phyloP scores from a whole-genome alignment of 30 jellyfish, hydroid and myxozoan genomes.

The Pelagia noctiluca region DNA sequence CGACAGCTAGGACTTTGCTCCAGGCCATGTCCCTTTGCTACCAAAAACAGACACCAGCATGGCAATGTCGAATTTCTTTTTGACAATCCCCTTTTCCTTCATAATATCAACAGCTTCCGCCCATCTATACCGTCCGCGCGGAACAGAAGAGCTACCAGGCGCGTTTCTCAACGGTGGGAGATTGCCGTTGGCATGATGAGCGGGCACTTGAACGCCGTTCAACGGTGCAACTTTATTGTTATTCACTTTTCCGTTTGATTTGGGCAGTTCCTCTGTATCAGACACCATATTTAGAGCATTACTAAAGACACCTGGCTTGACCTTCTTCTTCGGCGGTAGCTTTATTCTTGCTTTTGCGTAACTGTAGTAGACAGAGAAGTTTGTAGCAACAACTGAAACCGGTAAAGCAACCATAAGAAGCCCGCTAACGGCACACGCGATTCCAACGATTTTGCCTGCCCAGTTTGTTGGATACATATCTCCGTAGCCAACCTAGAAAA shows the following conservation, averaged over 20 bases:
- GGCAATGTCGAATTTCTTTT: constrained; percentile 70
- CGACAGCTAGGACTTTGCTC: neutral
- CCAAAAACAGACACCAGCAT: constrained; percentile 82
- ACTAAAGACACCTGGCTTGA: constrained; percentile 76
- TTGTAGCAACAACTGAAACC: constrained; percentile 92
- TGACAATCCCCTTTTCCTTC: constrained; percentile 69
- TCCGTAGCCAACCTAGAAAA: constrained; percentile 87
- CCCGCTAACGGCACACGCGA: constrained; percentile 88
- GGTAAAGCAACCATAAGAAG: constrained; percentile 96
- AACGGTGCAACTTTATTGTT: constrained; percentile 54
- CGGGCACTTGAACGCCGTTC: constrained; percentile 64
- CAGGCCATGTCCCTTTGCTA: constrained; percentile 86
- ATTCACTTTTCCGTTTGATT: constrained; percentile 40
- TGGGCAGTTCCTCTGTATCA: constrained; percentile 54
- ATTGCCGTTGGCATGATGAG: constrained; percentile 62
- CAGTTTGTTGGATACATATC: constrained; percentile 88
- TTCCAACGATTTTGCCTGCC: constrained; percentile 87
- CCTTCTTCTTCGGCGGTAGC: constrained; percentile 91
- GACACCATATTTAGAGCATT: constrained; percentile 63
- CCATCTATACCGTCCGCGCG: constrained; percentile 29
- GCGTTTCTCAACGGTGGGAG: constrained; percentile 50
- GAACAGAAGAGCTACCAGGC: constrained; percentile 26
- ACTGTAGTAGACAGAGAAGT: constrained; percentile 90
- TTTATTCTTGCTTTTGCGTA: constrained; percentile 90
- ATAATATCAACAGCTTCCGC: constrained; percentile 64